Evolutionary conservation across 2,797 vertebrate species (phyloP), one percentile per base, ranked within the genome.

Genomic region (Onychomys torridus): DNA sequence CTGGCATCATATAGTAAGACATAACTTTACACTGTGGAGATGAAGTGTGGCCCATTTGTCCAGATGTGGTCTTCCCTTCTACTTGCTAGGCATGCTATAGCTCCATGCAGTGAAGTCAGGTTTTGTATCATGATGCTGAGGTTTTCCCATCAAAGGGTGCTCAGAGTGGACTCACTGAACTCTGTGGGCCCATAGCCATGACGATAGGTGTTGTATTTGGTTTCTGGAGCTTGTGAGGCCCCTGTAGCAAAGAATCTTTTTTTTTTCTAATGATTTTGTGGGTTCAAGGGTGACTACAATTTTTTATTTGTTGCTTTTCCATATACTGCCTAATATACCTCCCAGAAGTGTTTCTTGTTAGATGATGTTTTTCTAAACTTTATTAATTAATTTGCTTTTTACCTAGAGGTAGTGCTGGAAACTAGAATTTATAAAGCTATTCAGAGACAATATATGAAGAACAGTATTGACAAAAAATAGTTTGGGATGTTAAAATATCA

Each of bases 301-400:
- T 77, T 96, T 97, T 93, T 65, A 92, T 67, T 67, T 89, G 25
- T 78, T 82, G n/a, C 0, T 79, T 90, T 96, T 90, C 59, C 9
- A 37, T 46, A 76, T 65, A 37, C n/a, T 92, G 32, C 65, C 69
- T 82, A 55, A 61, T 96, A 17, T 52, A 6, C 65, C 49, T 93
- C 19, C 32, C 6, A 93, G 29, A 13, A 61, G 21, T 27, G 23
- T 52, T 57, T 81, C 32, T 92, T 94, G 34, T 89, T 95, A 91
- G 52, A 73, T 76, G 76, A 6, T 82, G 3, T 81, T 32, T 57
- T 96, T 90, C 73, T 32, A 83, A 93, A 86, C 79, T 87, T 92
- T 93, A 94, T 84, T 92, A 81, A 95, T 78, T 89, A 86, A 89
- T 27, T 7, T 86, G 37, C 82, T 67, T 90, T 94, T 95, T 46